Evolutionary conservation across 53 echinoderm and acorn worm genomes (phyloP).

Genomic region (Astropecten irregularis): DNA sequence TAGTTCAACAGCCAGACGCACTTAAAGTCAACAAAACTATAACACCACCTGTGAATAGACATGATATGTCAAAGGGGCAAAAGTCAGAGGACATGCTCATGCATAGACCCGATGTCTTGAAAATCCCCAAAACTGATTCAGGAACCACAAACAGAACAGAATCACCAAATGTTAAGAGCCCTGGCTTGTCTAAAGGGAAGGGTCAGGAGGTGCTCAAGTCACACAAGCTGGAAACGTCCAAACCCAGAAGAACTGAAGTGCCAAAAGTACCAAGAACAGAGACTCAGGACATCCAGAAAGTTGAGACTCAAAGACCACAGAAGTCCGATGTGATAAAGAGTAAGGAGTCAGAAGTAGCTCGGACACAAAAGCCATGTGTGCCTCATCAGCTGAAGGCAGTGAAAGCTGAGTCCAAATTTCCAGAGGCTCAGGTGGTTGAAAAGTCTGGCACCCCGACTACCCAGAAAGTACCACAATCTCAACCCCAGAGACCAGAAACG

Average conservation of each 20-base stretch:
- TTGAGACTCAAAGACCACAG: not conserved
- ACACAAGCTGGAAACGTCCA: not conserved
- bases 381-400: not conserved
- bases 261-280: constrained; percentile 12
- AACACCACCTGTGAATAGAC: not conserved
- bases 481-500: constrained; percentile 17
- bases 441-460: not conserved
- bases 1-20: not conserved
- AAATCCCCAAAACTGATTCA: constrained; percentile 22
- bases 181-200: constrained; percentile 8
- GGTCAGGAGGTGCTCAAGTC: not conserved
- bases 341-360: not conserved
- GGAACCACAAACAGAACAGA: not conserved
- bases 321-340: constrained; percentile 3
- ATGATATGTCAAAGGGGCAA: constrained; percentile 5
- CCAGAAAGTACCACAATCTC: constrained; percentile 25
- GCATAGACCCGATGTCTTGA: constrained; percentile 10
- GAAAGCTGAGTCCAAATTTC: constrained; percentile 4
- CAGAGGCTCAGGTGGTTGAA: constrained; percentile 1
- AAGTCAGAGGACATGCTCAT: constrained; percentile 9
- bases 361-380: not conserved
- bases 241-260: no score
- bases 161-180: not conserved
- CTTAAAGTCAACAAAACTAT: constrained; percentile 1
- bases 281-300: not conserved